Evolutionary conservation across 2,888 invertebrate genomes (phyloP), one percentile per base, ranked within the genome.

Genomic region (Temnothorax unifasciatus): DNA sequence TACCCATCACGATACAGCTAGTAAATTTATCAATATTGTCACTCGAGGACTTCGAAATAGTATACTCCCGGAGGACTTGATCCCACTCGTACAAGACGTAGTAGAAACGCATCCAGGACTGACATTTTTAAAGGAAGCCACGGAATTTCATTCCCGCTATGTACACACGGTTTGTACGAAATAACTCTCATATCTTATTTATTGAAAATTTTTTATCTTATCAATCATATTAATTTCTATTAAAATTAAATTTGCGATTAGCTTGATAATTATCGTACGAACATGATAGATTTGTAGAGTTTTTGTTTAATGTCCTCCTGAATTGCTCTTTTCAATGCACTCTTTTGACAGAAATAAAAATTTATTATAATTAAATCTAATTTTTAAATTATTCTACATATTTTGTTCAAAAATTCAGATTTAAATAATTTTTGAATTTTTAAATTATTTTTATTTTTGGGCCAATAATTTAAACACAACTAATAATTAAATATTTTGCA

Each of bases 91-190:
- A 76, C 98, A 99, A 95, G 99, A 99, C 95, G 98, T 99, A n/a
- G 99, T 99, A 61, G 99, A 99, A 95, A 98, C 99, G 11, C 99
- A 99, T 96, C 99, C 99, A 0, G 99, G 99, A 68, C 96, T 99
- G 90, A 98, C 98, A 87, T 99, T 99, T 96, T 96, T 99, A 84
- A 98, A 99, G 95, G 99, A 99, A 95, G 99, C 99, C 84, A 98
- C 98, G 1, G 99, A 99, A 96, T 99, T 99, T 96, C 99, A 99
- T 96, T 99, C 99, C 86, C 97, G 99, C 96, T 99, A 99, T 95
- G 98, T 99, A 91, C 99, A 99, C 95, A 99, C 99, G 94, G 99
- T 98, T 93, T 94, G 92, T 90, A 63, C 34, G 0, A n/a, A 68
- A 57, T 57, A 44, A 44, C 13, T 66, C 0, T n/a, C 2, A 59